Evolutionary conservation across 2,797 vertebrate genomes (phyloP).

Genomic region (Lemur catta): DNA sequence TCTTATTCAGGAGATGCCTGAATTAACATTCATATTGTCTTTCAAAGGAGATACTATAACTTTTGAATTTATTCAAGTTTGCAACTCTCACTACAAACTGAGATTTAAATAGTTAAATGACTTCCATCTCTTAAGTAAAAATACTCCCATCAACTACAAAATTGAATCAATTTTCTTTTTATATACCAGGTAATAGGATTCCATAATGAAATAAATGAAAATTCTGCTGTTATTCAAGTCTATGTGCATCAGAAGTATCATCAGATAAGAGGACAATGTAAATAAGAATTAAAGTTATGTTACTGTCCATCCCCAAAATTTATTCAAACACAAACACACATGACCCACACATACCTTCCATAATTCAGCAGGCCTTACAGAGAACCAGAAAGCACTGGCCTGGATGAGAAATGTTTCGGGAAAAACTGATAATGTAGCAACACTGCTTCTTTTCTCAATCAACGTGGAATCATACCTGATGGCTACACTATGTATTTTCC

Average conservation of each 20-base stretch:
- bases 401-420: background rate
- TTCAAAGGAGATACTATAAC: background rate
- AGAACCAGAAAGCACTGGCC: background rate
- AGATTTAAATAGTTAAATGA: conserved; percentile 12
- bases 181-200: background rate
- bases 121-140: background rate
- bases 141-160: background rate
- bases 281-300: background rate
- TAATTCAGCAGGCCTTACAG: background rate
- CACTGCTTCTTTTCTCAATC: background rate
- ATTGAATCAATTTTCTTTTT: background rate
- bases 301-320: background rate
- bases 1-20: background rate
- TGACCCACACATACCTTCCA: background rate
- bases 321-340: background rate
- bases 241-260: background rate
- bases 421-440: background rate
- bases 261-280: background rate
- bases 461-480: background rate
- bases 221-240: background rate
- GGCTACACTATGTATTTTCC: background rate
- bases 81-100: background rate
- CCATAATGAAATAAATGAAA: background rate
- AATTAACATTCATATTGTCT: background rate
- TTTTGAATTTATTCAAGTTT: conserved; percentile 29